Evolutionary conservation across 2,113 vertebrate species (phyloP).

Genomic region (Strix aluco): DNA sequence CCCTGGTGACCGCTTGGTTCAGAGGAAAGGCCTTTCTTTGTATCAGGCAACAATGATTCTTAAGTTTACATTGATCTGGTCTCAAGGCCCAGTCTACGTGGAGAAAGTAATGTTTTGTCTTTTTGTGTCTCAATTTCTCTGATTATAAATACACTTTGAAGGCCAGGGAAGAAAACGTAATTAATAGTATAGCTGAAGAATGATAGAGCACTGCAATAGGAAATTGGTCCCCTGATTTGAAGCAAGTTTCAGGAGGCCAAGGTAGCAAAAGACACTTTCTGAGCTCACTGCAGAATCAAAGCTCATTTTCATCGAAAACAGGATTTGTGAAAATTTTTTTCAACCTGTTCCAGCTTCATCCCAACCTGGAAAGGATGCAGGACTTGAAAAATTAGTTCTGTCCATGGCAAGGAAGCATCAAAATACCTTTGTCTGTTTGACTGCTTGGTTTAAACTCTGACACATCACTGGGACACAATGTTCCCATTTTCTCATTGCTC

Average conservation of each 20-base stretch:
- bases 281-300: not conserved
- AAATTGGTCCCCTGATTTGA: not conserved
- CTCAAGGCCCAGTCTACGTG: not conserved
- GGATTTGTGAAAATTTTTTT: not conserved
- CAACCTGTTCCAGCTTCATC: not conserved
- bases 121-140: not conserved
- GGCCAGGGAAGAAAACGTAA: not conserved
- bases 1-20: not conserved
- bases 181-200: not conserved
- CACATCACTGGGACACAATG: accelerated
- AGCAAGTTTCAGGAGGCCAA: not conserved
- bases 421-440: not conserved
- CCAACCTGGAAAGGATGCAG: not conserved
- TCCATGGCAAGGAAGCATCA: not conserved
- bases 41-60: not conserved
- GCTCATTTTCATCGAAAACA: not conserved
- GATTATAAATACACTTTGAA: not conserved
- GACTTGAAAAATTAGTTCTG: not conserved
- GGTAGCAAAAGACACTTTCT: not conserved
- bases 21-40: not conserved
- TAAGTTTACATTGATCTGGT: not conserved
- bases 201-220: not conserved
- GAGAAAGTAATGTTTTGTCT: not conserved
- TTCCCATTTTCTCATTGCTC: not conserved
- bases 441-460: not conserved